Conservation (phyloP, 2,113 vertebrate genomes). For the Dicaeum eximium region DNA sequence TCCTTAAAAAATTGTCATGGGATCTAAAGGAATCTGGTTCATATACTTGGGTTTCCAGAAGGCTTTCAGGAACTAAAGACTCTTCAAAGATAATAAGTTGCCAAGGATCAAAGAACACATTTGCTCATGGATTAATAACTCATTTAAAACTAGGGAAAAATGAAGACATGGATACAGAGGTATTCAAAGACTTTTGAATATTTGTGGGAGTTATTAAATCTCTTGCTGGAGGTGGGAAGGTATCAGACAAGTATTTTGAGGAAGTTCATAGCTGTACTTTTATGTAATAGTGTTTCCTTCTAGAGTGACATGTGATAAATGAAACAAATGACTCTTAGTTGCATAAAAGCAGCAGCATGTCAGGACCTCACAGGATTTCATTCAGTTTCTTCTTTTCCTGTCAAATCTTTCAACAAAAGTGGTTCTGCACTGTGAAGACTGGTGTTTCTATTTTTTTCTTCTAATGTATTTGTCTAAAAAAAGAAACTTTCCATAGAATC, state of each 20-base stretch:
- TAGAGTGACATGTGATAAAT: neutral
- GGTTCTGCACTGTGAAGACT: neutral
- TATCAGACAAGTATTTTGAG: neutral
- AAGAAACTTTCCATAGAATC: neutral
- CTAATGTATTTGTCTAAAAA: neutral
- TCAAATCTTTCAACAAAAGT: neutral
- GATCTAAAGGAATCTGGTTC: neutral
- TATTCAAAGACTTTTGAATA: neutral
- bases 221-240: neutral
- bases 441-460: neutral
- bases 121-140: neutral
- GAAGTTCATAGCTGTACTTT: neutral
- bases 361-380: neutral
- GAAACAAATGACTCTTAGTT: neutral
- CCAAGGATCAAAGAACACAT: neutral
- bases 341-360: neutral
- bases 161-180: neutral
- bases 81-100: neutral
- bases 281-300: neutral
- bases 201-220: neutral
- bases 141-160: neutral
- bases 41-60: neutral
- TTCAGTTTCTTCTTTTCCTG: slow-evolving; percentile 4
- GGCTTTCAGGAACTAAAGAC: neutral
- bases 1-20: neutral